phyloP scores from a whole-genome alignment of 2,797 vertebrate species.

The Alosa sapidissima region DNA sequence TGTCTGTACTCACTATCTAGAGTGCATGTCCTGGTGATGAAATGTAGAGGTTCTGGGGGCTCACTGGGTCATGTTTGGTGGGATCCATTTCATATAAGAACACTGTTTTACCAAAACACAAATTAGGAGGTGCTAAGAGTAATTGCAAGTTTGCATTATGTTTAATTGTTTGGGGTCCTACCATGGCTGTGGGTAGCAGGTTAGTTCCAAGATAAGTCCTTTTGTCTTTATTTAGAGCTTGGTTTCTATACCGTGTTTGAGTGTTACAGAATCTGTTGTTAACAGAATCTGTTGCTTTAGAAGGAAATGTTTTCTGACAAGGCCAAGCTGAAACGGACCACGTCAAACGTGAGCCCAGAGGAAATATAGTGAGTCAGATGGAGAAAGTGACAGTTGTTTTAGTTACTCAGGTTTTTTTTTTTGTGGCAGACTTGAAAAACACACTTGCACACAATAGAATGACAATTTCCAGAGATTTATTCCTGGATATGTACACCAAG shows the following conservation, averaged over 20 bases:
- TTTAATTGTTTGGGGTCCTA: background rate
- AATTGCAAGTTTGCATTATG: background rate
- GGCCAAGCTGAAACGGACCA: background rate
- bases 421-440: background rate
- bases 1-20: background rate
- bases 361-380: background rate
- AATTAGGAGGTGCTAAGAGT: background rate
- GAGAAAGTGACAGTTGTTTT: background rate
- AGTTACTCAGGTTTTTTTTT: background rate
- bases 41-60: background rate
- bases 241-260: background rate
- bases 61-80: background rate
- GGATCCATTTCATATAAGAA: background rate
- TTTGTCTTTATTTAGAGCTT: background rate
- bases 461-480: conserved; percentile 95
- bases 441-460: background rate
- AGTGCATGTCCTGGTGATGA: background rate
- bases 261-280: background rate
- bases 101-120: background rate
- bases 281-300: too few species aligned
- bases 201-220: background rate
- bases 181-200: background rate
- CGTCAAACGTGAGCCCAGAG: background rate
- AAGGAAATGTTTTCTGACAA: background rate
- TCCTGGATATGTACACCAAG: conserved; percentile 99